Evolutionary conservation across 1,140 invertebrate species (phyloP), one percentile per base, ranked within the genome.

Genomic region (Penaeus indicus): DNA sequence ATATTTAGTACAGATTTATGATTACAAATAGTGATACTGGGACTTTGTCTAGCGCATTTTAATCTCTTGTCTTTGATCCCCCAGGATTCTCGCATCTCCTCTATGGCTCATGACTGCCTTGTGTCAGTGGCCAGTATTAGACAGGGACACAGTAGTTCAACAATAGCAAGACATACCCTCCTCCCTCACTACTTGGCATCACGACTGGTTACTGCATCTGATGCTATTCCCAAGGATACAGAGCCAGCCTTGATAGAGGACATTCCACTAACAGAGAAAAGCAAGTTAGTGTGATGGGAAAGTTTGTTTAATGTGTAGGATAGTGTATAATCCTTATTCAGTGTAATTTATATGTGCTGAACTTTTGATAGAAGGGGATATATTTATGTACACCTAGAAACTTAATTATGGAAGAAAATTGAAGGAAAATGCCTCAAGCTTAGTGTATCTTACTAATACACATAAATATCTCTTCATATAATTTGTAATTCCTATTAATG

Each of bases 131-230:
- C 86, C n/a, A 86, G 90, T 72, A 85, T 91, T 7, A 42, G 88
- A 47, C 88, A 91, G 54, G 54, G 69, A 18, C 79, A 79, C 42
- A 90, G 90, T 60, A 89, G 87, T 61, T 77, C 82, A 25, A 82
- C 86, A 10, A 87, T 91, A 25, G 81, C 88, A 7, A 67, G 86
- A 54, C 89, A 91, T 67, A 89, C 90, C 21, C 82, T 91, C 32
- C 89, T 91, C 18, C 88, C 90, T n/a, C 85, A 91, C 54, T 91
- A 91, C 47, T 86, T 91, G 19, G 90, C 89, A 19, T 85, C 87
- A 19, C 72, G 90, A 62, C 80, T 91, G 5, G 72, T 86, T 27
- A 88, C 77, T 4, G 72, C 90, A n/a, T 25, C 87, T 25, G 88
- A 89, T 27, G 64, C 19, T n/a, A 88, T 91, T 42, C 90, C 90